Conservation (phyloP, 2,888 invertebrate genomes). For the Orthosia incerta region DNA sequence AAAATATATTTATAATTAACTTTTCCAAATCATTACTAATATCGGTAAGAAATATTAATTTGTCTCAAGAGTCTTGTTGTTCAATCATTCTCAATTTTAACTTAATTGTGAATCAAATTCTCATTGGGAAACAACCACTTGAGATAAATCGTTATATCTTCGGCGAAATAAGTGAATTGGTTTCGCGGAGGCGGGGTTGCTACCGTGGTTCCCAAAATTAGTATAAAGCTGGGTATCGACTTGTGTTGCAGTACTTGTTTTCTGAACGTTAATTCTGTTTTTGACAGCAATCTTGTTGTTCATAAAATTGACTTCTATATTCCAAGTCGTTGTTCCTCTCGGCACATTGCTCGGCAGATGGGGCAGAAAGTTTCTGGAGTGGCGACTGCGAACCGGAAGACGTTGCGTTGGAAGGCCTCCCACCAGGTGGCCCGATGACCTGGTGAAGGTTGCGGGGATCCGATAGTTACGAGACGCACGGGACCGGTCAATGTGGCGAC, state of each 20-base stretch:
- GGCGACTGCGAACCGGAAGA: too few species aligned
- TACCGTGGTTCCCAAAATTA: constrained; percentile 6
- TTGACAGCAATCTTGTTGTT: neutral
- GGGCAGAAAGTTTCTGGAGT: too few species aligned
- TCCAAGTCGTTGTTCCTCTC: too few species aligned
- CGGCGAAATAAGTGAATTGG: constrained; percentile 73
- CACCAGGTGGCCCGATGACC: too few species aligned
- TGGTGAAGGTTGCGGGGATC: too few species aligned
- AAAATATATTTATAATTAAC: constrained; percentile 39
- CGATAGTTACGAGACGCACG: too few species aligned
- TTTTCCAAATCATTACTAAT: constrained; percentile 35
- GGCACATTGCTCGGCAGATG: too few species aligned
- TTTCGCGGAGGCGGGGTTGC: constrained; percentile 60
- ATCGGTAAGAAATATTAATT: constrained; percentile 69
- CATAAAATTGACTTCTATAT: neutral
- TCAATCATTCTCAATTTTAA: constrained; percentile 72
- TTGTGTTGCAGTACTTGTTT: neutral
- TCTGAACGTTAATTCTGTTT: neutral
- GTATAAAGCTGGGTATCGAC: neutral
- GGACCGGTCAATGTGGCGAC: too few species aligned
- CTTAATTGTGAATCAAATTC: constrained; percentile 80
- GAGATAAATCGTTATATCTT: constrained; percentile 78
- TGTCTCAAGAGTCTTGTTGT: constrained; percentile 67
- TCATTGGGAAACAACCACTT: constrained; percentile 72
- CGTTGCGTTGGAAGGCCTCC: too few species aligned